Base-by-base conservation (phyloP, 2,888 invertebrate genomes). In the Eilema griseolum region DNA sequence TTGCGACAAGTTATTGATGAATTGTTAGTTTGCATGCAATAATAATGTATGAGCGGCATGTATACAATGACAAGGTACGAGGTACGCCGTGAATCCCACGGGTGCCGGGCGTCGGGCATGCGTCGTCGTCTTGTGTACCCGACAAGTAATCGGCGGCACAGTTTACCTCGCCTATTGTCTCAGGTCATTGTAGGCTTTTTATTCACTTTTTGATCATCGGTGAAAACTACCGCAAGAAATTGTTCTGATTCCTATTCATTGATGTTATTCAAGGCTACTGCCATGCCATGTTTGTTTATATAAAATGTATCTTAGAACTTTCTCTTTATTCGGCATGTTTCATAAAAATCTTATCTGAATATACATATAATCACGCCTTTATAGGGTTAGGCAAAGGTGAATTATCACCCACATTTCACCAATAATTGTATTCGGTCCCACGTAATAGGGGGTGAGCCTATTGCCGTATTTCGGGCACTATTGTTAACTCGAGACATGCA, bases 221-320 rank as follows among this genome's bases (percentile, higher is more conserved):
- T 89, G 92, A 92, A 93, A 93, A 90, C 88, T 85, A 83, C 73
- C 69, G 77, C 80, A 89, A 90, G 87, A 89, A 86, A 73, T 69
- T 72, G 77, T 78, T 71, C 60, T 69, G 70, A 68, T 78, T 70
- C 67, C 68, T 66, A 20, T 56, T 56, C 7, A 46, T 69, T 74
- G 61, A 68, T 73, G 65, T 37, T 28, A 37, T 46, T 71, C 68
- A 76, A 76, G 70, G 73, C 73, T 79, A 74, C 74, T 70, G 74
- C 52, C 67, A 59, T 68, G 56, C 7, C n/a, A 11, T 41, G 62
- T 63, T 56, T 33, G 60, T 5, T n/a, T 12, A 14, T 24, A n/a
- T 61, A 14, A 56, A 52, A 46, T 41, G 62, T 52, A 26, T 28
- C 41, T 28, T 46, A 56, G 10, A 24, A 24, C n/a, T n/a, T 41